Base-by-base conservation (phyloP, 2,797 vertebrate species). In the Melanotaenia nigrans region DNA sequence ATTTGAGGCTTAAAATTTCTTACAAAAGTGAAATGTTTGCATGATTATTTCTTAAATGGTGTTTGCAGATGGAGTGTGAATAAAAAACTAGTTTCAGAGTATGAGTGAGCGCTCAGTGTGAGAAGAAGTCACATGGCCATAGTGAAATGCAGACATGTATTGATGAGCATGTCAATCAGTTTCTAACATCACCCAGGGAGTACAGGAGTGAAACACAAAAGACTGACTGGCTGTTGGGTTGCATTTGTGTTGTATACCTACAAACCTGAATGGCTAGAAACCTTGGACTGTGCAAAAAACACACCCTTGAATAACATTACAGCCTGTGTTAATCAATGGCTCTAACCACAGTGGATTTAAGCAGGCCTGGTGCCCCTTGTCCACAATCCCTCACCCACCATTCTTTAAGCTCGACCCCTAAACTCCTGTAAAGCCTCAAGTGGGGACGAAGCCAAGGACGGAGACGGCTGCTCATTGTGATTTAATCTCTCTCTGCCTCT, bases 381-480 rank as follows among this genome's bases (percentile, higher is more conserved):
- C 87, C 79, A 81, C 87, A 86, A 77, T 84, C 83, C 84, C 80
- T 86, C 86, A 85, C 81, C 84, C 82, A 64, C 82, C 89, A 84
- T 89, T 83, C 85, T 82, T 87, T 87, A 86, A 89, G 80, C 82
- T 82, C 75, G 57, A 86, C 88, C 88, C 84, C 84, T 86, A 87
- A 90, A 90, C 90, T 90, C 87, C 74, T 61, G 77, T 70, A 86
- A 91, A 85, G 83, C 89, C 78, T 87, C 55, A 61, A 83, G 84
- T 86, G 76, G 85, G 82, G 87, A 90, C 81, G 77, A 73, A 83
- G 81, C 88, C 92, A 93, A 93, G 92, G 92, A 92, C 91, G 51
- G 82, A 83, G 86, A 81, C 12, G 81, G 83, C 77, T 84, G 82
- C 81, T 90, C 83, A 92, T 90, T 90, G 91, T 92, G 92, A 93